Evolutionary conservation across 2,113 vertebrate genomes (phyloP).

Genomic region (Lasiurus borealis): DNA sequence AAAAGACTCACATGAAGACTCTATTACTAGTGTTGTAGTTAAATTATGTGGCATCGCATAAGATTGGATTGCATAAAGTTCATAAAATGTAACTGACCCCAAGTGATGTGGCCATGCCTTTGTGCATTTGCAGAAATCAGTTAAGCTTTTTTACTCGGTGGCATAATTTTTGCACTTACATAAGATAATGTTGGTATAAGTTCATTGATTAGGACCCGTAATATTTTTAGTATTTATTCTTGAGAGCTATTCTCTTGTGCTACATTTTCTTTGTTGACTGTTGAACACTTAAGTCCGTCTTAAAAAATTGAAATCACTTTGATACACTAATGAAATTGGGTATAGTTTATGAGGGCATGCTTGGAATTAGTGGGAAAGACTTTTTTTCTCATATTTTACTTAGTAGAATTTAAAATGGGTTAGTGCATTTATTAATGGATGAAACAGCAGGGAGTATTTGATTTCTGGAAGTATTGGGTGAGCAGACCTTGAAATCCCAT

Average conservation of each 20-base stretch:
- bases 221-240: not conserved
- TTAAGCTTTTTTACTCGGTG: not conserved
- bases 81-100: not conserved
- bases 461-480: not conserved
- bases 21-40: not conserved
- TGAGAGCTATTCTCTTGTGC: not conserved
- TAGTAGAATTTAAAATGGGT: not conserved
- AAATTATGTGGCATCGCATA: not conserved
- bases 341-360: not conserved
- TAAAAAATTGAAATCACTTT: not conserved
- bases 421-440: not conserved
- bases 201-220: not conserved
- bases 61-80: not conserved
- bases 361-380: not conserved
- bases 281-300: not conserved
- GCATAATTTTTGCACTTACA: not conserved
- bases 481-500: not conserved
- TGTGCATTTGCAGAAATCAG: not conserved
- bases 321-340: not conserved
- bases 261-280: not conserved
- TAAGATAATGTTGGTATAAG: not conserved
- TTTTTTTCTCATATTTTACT: not conserved
- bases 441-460: not conserved
- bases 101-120: not conserved
- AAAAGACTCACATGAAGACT: not conserved